phyloP scores from a whole-genome alignment of 2,113 vertebrate species.

The Holacanthus passer region DNA sequence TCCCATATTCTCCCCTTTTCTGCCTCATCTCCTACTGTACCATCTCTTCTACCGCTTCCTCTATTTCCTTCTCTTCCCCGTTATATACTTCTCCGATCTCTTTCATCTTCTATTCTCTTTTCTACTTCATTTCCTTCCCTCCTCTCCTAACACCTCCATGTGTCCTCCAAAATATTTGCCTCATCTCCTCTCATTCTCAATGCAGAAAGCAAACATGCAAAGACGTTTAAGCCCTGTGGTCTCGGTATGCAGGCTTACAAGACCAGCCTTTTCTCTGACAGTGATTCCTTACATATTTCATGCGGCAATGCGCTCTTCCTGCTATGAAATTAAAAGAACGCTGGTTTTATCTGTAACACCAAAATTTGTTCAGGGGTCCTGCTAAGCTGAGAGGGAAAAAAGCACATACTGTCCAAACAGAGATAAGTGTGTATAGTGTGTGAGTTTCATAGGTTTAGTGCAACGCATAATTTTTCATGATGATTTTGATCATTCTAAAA shows the following conservation, averaged over 20 bases:
- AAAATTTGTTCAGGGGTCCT: background rate
- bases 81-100: background rate
- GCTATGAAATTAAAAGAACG: background rate
- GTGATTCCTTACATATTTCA: slow-evolving; percentile 4
- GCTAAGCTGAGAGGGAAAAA: background rate
- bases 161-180: slow-evolving; percentile 10
- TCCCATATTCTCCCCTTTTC: slow-evolving; percentile 24
- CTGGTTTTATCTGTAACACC: background rate
- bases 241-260: slow-evolving; percentile 1
- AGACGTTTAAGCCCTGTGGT: background rate
- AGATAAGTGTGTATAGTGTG: background rate
- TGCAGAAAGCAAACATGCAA: slow-evolving; percentile 15
- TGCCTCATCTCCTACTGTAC: slow-evolving; percentile 24
- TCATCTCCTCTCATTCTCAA: slow-evolving; percentile 15
- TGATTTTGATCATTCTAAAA: background rate
- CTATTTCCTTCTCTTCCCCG: background rate
- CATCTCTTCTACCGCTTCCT: slow-evolving; percentile 10
- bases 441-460: background rate
- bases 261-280: background rate
- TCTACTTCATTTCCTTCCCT: slow-evolving; percentile 15
- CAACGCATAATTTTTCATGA: background rate
- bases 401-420: background rate
- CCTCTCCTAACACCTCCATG: background rate
- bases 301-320: background rate
- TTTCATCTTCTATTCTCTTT: slow-evolving; percentile 1